phyloP scores from a whole-genome alignment of 2,113 vertebrate genomes.

The Sminthopsis crassicaudata region DNA sequence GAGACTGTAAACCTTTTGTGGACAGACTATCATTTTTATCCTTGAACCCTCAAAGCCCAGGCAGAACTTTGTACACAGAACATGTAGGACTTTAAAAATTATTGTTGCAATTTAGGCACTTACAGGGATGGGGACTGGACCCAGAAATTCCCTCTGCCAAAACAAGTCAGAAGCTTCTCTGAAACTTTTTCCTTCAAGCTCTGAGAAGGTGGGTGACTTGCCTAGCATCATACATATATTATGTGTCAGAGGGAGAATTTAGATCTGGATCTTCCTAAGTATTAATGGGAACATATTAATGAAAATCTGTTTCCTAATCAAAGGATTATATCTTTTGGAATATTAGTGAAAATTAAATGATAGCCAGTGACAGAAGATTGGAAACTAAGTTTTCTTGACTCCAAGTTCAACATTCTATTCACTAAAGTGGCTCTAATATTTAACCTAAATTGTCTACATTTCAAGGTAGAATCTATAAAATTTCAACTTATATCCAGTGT shows the following conservation, averaged over 20 bases:
- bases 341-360: neutral
- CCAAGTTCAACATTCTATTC: neutral
- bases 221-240: neutral
- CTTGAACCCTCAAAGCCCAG: neutral
- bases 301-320: neutral
- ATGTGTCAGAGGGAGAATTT: neutral
- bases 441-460: neutral
- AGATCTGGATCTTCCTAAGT: neutral
- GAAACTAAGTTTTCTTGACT: neutral
- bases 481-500: neutral
- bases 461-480: neutral
- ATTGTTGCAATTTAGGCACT: neutral
- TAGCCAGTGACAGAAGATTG: neutral
- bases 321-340: neutral
- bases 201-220: neutral
- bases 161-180: neutral
- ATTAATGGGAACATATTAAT: neutral
- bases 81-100: neutral
- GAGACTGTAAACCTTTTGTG: neutral
- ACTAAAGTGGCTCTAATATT: neutral
- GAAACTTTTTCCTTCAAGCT: neutral
- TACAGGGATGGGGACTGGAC: neutral
- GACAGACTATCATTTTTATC: neutral
- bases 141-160: neutral
- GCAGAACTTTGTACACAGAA: neutral